A percentile compares a stretch with the other conserved stretches of the same genome.
Conservation (phyloP, 2,888 invertebrate species). For the Pseudanteris insignis region DNA sequence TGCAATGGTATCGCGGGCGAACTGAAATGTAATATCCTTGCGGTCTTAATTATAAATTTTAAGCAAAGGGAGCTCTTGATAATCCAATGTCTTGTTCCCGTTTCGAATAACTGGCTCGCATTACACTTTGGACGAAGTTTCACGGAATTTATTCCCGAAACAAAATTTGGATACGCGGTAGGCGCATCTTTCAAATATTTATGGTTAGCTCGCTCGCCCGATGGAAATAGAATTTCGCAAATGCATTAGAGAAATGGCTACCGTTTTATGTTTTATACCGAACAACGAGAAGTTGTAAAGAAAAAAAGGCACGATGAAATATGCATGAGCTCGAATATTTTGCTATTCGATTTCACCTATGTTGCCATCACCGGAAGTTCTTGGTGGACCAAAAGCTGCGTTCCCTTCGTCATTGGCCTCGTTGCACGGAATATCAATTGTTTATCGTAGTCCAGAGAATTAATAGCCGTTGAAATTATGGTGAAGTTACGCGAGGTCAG, state of each 20-base stretch:
- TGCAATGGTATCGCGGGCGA: too few relatives aligned
- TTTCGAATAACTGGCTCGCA: too few relatives aligned
- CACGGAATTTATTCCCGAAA: neutral
- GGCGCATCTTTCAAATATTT: conserved; percentile 12
- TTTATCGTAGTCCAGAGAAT: too few relatives aligned
- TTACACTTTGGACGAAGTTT: too few relatives aligned
- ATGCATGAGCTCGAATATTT: conserved; percentile 3
- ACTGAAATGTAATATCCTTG: neutral
- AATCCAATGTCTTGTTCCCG: neutral
- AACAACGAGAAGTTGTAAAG: conserved; percentile 4
- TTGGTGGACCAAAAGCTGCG: too few relatives aligned
- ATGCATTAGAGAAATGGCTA: conserved; percentile 14
- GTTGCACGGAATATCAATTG: too few relatives aligned
- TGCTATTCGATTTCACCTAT: too few relatives aligned
- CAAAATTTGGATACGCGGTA: neutral
- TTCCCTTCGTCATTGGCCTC: too few relatives aligned
- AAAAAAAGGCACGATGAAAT: conserved; percentile 6
- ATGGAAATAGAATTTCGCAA: conserved; percentile 20
- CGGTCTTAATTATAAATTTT: too few relatives aligned
- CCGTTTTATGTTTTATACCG: conserved; percentile 11
- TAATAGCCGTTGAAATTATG: conserved; percentile 22
- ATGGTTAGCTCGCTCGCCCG: neutral
- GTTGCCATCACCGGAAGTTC: too few relatives aligned
- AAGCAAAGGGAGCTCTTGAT: too few relatives aligned
- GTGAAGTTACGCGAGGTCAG: conserved; percentile 10